A percentile compares a stretch with the other conserved stretches of the same genome.
Conservation (phyloP, 64 coral and sea anemone genomes). For the Astreopora myriophthalma region DNA sequence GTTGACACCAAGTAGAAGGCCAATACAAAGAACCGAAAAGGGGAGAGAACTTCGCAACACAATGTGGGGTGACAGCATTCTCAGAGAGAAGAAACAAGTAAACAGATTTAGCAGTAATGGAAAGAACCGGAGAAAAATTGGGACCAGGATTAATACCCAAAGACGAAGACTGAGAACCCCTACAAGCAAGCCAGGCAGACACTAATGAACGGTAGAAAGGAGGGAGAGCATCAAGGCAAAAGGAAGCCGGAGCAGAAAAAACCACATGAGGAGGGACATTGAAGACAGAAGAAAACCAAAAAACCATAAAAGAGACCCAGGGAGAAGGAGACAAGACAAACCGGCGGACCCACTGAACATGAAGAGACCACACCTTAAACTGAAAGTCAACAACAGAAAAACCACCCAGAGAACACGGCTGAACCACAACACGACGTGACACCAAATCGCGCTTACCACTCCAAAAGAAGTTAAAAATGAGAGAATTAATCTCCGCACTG, state of each 20-base stretch:
- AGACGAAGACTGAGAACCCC: not conserved
- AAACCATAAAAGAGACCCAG: not conserved
- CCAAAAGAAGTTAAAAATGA: constrained; percentile 5
- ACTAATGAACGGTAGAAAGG: not conserved
- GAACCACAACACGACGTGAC: not conserved
- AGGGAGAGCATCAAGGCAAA: not conserved
- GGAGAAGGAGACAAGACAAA: not conserved
- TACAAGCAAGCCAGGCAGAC: not conserved
- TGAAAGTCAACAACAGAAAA: not conserved
- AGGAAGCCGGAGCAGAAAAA: not conserved
- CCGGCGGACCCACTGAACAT: not conserved
- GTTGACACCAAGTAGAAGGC: not conserved
- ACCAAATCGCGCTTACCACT: constrained; percentile 13
- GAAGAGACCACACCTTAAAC: not conserved
- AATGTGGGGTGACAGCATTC: not conserved
- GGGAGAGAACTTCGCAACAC: not conserved
- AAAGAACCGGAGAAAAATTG: not conserved
- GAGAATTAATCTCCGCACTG: not conserved
- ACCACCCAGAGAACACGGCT: not conserved
- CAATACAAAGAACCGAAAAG: not conserved
- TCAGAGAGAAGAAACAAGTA: not conserved
- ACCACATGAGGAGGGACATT: not conserved
- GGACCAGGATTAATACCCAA: not conserved
- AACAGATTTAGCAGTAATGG: not conserved
- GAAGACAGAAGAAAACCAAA: not conserved